Base-by-base conservation (phyloP, 1,140 invertebrate species). In the Callitettix versicolor region DNA sequence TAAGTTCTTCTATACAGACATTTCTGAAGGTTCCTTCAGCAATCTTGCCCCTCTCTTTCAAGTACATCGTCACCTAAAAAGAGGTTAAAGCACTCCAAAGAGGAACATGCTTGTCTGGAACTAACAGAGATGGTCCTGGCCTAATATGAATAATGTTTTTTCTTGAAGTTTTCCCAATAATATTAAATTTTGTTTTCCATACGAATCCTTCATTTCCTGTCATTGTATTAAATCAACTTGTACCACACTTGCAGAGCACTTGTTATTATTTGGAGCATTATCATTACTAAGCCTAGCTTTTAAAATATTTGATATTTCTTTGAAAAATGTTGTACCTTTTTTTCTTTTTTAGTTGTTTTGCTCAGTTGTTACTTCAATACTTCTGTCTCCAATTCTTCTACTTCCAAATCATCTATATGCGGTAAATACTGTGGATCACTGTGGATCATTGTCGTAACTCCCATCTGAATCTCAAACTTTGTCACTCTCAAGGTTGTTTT, bases 1-100 rank as follows among this genome's bases (percentile, higher is more conserved):
- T 40, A 14, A 63, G n/a, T 49, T 65, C 56, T 48, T 44, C 47
- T 26, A 54, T 42, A 21, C 52, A 48, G 6, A 49, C 21, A 12
- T 56, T 30, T 43, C 33, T 42, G 11, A 43, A 21, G 18, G 24
- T 54, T 18, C 17, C 40, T 50, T 49, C 33, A n/a, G n/a, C n/a
- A n/a, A 47, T 58, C 40, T 21, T 30, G 3, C 21, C 56, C 14
- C 14, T 56, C 42, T 46, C 36, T 20, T 41, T 56, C 21, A 22
- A 55, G 24, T n/a, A 58, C 15, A 17, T 56, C 41, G 26, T 20
- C 3, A 24, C 44, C 44, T 15, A 54, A 44, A 46, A 54, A 54
- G 26, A 54, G 44, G 22, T 46, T 54, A 41, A 54, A 54, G 30
- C 53, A 57, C 53, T 40, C 38, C 24, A 17, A 53, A 26, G 30